These are phyloP conservation scores for Myotis daubentonii DNA, from an alignment of 2,797 vertebrate species.

Conservation along the genomic window DNA sequence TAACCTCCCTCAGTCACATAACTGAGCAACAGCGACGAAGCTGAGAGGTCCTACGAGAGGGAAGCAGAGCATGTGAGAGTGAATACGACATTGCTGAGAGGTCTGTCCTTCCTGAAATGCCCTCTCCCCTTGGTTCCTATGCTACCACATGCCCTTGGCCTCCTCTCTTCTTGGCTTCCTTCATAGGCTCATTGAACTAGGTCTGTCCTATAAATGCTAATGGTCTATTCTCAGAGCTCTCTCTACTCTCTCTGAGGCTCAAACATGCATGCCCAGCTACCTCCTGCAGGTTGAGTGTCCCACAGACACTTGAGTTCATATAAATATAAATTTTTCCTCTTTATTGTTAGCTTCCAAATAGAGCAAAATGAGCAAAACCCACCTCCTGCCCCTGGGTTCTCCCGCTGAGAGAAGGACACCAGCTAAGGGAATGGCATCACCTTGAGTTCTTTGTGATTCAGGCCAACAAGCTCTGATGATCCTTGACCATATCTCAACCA, in stretches of 20 bases:
- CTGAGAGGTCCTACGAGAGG: background rate
- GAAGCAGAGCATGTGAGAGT: background rate
- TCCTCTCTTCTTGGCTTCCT: background rate
- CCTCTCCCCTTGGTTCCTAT: background rate
- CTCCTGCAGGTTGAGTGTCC: background rate
- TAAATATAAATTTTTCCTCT: background rate
- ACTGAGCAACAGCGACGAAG: background rate
- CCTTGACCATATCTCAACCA: background rate
- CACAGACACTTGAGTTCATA: background rate
- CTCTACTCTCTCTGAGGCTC: background rate
- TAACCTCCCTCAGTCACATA: background rate
- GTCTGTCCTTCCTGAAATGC: background rate
- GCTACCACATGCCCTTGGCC: background rate
- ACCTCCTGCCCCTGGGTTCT: background rate
- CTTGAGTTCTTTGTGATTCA: background rate
- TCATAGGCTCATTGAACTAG: background rate
- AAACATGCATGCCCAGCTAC: background rate
- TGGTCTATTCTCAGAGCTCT: background rate
- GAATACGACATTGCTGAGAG: background rate
- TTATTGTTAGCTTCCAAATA: background rate
- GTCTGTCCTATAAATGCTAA: background rate
- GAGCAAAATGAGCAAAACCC: background rate
- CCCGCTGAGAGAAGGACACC: background rate
- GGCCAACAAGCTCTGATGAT: background rate
- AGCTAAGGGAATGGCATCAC: background rate